Conservation (phyloP, 2,797 vertebrate species). For the Pseudotriccus pelzelni region DNA sequence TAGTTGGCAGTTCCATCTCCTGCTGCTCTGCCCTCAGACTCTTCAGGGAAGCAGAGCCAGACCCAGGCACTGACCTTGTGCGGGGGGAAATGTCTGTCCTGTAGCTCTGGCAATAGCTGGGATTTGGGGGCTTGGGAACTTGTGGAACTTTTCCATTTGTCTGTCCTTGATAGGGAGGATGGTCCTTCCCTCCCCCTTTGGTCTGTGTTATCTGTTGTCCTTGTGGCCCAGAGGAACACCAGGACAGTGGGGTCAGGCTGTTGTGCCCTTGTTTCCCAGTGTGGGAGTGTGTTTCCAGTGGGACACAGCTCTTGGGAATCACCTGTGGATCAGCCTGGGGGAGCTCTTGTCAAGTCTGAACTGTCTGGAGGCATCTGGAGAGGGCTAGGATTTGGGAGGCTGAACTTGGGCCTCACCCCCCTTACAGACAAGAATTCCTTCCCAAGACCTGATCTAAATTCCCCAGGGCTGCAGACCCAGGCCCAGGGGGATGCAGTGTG, state of each 20-base stretch:
- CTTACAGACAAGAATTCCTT: not conserved
- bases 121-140: not conserved
- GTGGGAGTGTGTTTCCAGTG: rapidly evolving
- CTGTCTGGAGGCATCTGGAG: not conserved
- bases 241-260: rapidly evolving
- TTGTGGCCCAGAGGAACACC: not conserved
- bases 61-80: not conserved
- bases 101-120: not conserved
- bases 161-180: not conserved
- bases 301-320: not conserved
- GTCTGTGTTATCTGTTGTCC: rapidly evolving
- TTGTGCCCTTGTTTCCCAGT: not conserved
- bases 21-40: not conserved
- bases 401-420: not conserved
- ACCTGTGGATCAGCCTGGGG: not conserved
- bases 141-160: rapidly evolving
- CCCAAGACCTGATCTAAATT: rapidly evolving
- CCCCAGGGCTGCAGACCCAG: not conserved
- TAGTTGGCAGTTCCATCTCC: not conserved
- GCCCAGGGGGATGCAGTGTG: rapidly evolving
- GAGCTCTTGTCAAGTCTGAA: not conserved
- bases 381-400: not conserved
- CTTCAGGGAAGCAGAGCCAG: not conserved
- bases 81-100: not conserved
- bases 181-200: not conserved